A percentile compares a stretch with the other conserved stretches of the same genome.
Evolutionary conservation across 1,140 invertebrate genomes (phyloP).

Genomic region (Drosophila setifemur): DNA sequence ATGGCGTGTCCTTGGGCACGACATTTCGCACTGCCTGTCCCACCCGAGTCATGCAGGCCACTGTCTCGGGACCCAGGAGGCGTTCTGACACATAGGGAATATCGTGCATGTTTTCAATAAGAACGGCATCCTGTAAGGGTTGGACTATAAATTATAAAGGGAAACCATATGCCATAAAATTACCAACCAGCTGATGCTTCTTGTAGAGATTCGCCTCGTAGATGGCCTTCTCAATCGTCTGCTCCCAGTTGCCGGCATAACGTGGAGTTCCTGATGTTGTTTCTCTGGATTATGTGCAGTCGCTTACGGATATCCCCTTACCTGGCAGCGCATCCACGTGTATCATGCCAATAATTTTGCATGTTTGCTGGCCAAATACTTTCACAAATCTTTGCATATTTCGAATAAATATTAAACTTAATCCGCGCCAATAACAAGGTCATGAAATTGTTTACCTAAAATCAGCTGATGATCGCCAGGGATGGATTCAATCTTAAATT

Average conservation of each 20-base stretch:
- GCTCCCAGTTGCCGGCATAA: constrained; percentile 62
- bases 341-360: constrained; percentile 89
- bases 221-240: constrained; percentile 66
- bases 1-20: constrained; percentile 83
- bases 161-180: not conserved
- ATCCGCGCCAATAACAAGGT: not conserved
- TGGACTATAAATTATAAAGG: not conserved
- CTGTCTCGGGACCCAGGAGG: constrained; percentile 87
- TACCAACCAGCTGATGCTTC: constrained; percentile 42
- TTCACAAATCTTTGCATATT: constrained; percentile 81
- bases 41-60: constrained; percentile 87
- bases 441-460: not conserved
- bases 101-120: constrained; percentile 95
- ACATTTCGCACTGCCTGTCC: constrained; percentile 84
- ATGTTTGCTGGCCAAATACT: constrained; percentile 80
- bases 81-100: constrained; percentile 87
- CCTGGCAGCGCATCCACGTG: constrained; percentile 89
- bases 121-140: constrained; percentile 86
- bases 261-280: constrained; percentile 63
- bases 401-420: not conserved
- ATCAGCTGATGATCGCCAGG: constrained; percentile 33
- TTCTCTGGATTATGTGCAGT: constrained; percentile 1
- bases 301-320: constrained; percentile 53
- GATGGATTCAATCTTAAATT: constrained; percentile 11
- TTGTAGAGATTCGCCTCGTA: constrained; percentile 65